Evolutionary conservation across 1,140 invertebrate species (phyloP).

Genomic region (Drosophila fuyamai): DNA sequence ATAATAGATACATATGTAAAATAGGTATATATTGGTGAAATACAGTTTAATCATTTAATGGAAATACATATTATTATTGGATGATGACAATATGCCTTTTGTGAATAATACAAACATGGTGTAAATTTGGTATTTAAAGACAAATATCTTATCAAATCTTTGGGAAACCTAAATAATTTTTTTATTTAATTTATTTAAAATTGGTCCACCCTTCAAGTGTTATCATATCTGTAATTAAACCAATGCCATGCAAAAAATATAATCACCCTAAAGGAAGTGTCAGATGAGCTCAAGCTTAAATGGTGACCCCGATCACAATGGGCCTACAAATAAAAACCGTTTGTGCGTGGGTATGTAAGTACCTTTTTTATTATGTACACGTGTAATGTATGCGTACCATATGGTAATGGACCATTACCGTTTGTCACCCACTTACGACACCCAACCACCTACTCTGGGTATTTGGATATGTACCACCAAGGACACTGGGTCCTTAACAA

Average conservation of each 20-base stretch:
- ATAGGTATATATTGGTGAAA: too few species aligned
- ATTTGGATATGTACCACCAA: constrained; percentile 46
- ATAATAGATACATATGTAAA: too few species aligned
- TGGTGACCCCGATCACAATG: constrained; percentile 44
- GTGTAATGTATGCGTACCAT: constrained; percentile 56
- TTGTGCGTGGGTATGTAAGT: constrained; percentile 22
- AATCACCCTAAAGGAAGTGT: constrained; percentile 4
- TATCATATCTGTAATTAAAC: background rate
- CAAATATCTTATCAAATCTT: too few species aligned
- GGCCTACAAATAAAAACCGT: constrained; percentile 20
- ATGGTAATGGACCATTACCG: constrained; percentile 55
- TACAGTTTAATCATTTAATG: too few species aligned
- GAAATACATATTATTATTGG: too few species aligned
- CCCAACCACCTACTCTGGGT: constrained; percentile 6
- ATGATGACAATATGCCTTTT: too few species aligned
- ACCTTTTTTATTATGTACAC: constrained; percentile 54
- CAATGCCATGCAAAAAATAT: too few species aligned
- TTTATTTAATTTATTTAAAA: too few species aligned
- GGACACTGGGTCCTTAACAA: constrained; percentile 54
- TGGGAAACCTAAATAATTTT: too few species aligned
- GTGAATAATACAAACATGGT: too few species aligned
- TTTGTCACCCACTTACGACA: constrained; percentile 51
- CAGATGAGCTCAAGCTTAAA: constrained; percentile 16
- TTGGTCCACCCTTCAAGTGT: background rate
- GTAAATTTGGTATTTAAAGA: too few species aligned